Conservation (phyloP, 2,797 vertebrate species). For the Crax fasciolata region DNA sequence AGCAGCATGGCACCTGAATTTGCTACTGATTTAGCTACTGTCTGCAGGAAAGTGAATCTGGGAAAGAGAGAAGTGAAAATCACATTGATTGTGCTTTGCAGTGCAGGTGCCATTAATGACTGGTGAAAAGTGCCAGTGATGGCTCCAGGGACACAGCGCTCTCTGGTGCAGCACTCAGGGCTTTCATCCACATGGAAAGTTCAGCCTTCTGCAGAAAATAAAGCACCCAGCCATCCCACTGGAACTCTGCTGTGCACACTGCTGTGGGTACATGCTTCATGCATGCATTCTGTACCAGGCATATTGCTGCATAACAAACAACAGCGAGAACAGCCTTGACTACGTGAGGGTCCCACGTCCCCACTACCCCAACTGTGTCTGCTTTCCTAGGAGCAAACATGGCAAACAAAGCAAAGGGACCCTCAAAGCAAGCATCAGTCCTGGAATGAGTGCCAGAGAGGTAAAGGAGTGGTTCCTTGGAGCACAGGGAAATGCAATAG, state of each 20-base stretch:
- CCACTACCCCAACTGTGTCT: not conserved
- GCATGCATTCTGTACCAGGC: not conserved
- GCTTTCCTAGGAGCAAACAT: not conserved
- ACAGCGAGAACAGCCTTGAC: not conserved
- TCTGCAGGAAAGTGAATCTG: not conserved
- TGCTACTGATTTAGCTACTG: not conserved
- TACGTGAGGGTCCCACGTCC: not conserved
- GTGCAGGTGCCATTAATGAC: not conserved
- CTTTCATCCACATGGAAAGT: not conserved
- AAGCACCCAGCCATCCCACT: not conserved
- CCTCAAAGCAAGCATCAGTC: not conserved
- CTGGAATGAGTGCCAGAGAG: not conserved
- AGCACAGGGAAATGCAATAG: not conserved
- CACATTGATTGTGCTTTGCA: not conserved
- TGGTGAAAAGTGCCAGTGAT: not conserved
- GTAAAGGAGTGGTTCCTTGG: not conserved
- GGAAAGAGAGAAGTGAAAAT: not conserved
- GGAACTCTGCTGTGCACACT: not conserved
- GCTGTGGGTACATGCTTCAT: not conserved
- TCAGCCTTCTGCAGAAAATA: not conserved
- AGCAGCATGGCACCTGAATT: accelerated
- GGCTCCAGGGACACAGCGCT: not conserved
- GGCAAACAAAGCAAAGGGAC: not conserved
- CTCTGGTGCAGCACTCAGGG: not conserved
- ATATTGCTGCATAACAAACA: not conserved